Evolutionary conservation across 1,140 invertebrate species (phyloP).

Genomic region (Anthonomus grandis): DNA sequence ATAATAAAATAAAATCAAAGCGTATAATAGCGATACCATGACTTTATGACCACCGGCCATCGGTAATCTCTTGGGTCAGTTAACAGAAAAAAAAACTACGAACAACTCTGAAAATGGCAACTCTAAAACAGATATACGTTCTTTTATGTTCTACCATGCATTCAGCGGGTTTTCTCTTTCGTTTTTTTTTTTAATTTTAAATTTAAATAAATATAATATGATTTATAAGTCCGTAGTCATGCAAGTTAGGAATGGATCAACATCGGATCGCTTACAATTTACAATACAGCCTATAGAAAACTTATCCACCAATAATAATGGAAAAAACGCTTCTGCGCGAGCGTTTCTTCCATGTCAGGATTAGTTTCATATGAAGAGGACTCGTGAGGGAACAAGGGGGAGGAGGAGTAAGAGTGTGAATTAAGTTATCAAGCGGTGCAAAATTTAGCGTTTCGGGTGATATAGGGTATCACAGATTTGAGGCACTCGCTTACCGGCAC

Average conservation of each 20-base stretch:
- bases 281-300: constrained; percentile 21
- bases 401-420: constrained; percentile 31
- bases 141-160: constrained; percentile 44
- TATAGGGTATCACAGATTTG: constrained; percentile 49
- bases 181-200: too few species aligned
- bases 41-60: constrained; percentile 6
- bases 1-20: too few species aligned
- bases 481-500: constrained; percentile 47
- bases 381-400: constrained; percentile 25
- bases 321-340: constrained; percentile 5
- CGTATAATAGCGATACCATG: too few species aligned
- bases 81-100: constrained; percentile 43
- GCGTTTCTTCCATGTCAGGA: constrained; percentile 10
- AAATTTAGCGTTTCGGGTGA: constrained; percentile 33
- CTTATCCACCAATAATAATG: constrained; percentile 30
- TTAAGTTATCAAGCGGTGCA: constrained; percentile 40
- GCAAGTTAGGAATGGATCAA: constrained; percentile 21
- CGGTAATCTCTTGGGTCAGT: constrained; percentile 47
- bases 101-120: constrained; percentile 46
- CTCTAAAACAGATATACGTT: constrained; percentile 42
- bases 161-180: too few species aligned
- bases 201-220: constrained; percentile 30
- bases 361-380: too few species aligned
- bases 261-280: constrained; percentile 7
- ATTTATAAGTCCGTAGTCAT: constrained; percentile 9